Evolutionary conservation across 1,140 invertebrate species (phyloP), one percentile per base, ranked within the genome.

Genomic region (Diprion similis): DNA sequence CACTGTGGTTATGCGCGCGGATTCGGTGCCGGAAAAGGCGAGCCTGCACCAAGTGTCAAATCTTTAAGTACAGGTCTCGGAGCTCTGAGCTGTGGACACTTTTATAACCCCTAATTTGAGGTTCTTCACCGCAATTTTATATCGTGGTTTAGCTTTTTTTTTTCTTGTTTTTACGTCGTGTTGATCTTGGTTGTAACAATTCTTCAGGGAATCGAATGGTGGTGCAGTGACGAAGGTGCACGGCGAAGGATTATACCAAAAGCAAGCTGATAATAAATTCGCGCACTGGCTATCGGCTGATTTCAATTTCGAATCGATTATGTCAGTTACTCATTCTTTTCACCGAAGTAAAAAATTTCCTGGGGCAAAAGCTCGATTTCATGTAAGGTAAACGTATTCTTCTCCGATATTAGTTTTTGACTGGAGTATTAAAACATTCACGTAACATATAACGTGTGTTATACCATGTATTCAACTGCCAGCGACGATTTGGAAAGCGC

Each of bases 61-160:
- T 75, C 79, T 74, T 78, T 82, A 78, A 81, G 79, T 76, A 73
- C 77, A 70, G 64, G 64, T 66, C 47, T 24, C 48, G 37, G 11
- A 51, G 37, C n/a, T 51, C 67, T 47, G 17, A 76, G 46, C 66
- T 77, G 76, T 70, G 71, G 80, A 81, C 80, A 80, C 77, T 77
- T 82, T 82, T 81, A 80, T 77, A 76, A 69, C 47, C 74, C 66
- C 65, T 82, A 79, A 82, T 82, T 80, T 73, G 68, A 75, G 78
- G 72, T 73, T 59, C 68, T 8, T 68, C 9, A 13, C 11, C 15
- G 67, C 15, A 64, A 47, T 73, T 68, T 67, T 73, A 67, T 68
- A 73, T 48, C 46, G 24, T 68, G 1, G 13, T 46, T 48, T 59
- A 8, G 24, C 6, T 37, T 37, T 37, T 37, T 37, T 37, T 37